A percentile compares a stretch with the other conserved stretches of the same genome.
Evolutionary conservation across 2,797 vertebrate species (phyloP).

Genomic region (Loriculus beryllinus): DNA sequence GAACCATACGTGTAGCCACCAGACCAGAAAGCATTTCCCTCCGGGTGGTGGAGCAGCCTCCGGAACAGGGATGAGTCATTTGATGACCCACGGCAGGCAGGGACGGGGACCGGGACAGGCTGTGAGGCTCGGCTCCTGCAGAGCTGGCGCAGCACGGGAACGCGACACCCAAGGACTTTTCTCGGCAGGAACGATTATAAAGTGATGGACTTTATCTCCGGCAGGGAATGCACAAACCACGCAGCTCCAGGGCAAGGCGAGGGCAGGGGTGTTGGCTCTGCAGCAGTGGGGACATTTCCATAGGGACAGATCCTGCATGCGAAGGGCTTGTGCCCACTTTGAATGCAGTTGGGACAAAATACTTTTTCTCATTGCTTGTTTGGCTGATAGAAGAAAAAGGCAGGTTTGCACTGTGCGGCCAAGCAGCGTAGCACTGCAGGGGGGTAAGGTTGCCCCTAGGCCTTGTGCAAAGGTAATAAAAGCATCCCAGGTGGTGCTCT

Average conservation of each 20-base stretch:
- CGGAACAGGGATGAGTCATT: neutral
- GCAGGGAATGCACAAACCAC: neutral
- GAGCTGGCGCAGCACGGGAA: neutral
- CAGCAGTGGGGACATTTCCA: neutral
- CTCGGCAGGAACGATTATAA: neutral
- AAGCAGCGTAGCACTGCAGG: rapidly evolving
- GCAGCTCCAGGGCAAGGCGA: neutral
- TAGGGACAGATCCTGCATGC: rapidly evolving
- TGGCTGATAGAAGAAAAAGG: neutral
- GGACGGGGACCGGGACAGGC: neutral
- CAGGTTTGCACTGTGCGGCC: rapidly evolving
- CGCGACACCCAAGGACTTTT: neutral
- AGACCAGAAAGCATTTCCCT: neutral
- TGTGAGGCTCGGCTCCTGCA: neutral
- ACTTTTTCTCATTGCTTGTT: rapidly evolving
- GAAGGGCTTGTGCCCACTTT: neutral
- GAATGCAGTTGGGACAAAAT: neutral
- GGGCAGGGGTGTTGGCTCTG: neutral
- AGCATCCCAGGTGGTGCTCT: neutral
- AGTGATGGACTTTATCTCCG: neutral
- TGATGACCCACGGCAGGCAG: rapidly evolving
- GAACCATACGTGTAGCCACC: neutral
- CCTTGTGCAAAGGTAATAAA: neutral
- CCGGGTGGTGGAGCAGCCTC: neutral
- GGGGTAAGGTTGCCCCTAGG: neutral